phyloP scores from a whole-genome alignment of 2,888 invertebrate genomes.

The Tortricodes alternella region DNA sequence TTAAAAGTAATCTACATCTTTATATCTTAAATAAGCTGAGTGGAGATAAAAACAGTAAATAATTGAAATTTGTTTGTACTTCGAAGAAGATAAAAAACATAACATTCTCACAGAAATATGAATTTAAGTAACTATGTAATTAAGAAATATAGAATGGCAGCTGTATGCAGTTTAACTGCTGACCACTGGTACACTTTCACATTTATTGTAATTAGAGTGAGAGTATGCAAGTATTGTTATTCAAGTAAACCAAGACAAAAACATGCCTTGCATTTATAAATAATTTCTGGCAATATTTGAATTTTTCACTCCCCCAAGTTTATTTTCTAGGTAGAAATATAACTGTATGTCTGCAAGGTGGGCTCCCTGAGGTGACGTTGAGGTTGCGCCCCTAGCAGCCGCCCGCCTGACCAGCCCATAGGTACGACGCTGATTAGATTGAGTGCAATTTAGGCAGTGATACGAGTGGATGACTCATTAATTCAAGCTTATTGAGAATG shows the following conservation, averaged over 20 bases:
- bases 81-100: background rate
- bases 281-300: background rate
- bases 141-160: background rate
- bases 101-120: too few species aligned
- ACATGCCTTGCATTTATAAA: slow-evolving; percentile 1
- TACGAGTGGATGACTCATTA: slow-evolving; percentile 29
- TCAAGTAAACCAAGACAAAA: slow-evolving; percentile 23
- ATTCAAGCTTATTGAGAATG: slow-evolving; percentile 16
- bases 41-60: background rate
- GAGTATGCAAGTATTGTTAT: slow-evolving; percentile 21
- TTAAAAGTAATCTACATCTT: background rate
- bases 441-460: too few species aligned
- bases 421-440: too few species aligned
- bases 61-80: background rate
- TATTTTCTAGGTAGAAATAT: too few species aligned
- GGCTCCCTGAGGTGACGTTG: too few species aligned
- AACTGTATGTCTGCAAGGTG: slow-evolving; percentile 4
- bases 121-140: too few species aligned
- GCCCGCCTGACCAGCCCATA: too few species aligned
- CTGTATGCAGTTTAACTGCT: slow-evolving; percentile 12
- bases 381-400: too few species aligned
- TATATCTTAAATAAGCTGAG: background rate
- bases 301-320: too few species aligned
- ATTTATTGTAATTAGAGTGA: slow-evolving; percentile 31
- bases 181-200: slow-evolving; percentile 23